Percentiles rank a stretch among this genome's conserved stretches.
phyloP scores from a whole-genome alignment of 92 coral and sea anemone species.

The Phenganax marumi region DNA sequence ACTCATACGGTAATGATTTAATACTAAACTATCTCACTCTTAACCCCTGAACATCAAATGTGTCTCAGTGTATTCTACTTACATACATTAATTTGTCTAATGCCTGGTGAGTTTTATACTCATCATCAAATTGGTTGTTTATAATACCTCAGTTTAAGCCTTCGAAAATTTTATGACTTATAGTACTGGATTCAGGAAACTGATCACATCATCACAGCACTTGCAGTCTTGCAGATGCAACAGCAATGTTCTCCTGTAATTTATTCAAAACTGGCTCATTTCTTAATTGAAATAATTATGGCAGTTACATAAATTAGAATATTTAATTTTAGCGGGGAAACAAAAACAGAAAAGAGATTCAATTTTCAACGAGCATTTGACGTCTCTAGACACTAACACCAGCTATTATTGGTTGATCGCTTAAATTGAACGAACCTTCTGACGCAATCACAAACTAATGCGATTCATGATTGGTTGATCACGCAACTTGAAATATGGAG shows the following conservation, averaged over 20 bases:
- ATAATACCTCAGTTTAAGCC: too few relatives aligned
- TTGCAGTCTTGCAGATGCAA: too few relatives aligned
- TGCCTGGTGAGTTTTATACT: too few relatives aligned
- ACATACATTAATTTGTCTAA: too few relatives aligned
- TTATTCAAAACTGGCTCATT: not conserved
- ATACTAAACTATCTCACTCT: not conserved
- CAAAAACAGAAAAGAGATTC: not conserved
- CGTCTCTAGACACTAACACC: not conserved
- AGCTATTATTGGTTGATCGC: slow-evolving; percentile 69
- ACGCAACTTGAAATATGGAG: slow-evolving; percentile 18
- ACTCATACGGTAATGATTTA: not conserved
- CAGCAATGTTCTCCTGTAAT: too few relatives aligned
- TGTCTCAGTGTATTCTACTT: too few relatives aligned
- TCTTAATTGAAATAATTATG: too few relatives aligned
- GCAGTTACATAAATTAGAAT: not conserved
- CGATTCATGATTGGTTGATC: not conserved
- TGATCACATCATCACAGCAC: too few relatives aligned
- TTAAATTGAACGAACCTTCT: slow-evolving; percentile 57
- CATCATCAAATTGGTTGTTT: too few relatives aligned
- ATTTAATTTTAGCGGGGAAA: slow-evolving; percentile 34
- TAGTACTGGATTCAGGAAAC: too few relatives aligned
- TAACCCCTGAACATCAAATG: too few relatives aligned
- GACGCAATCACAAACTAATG: slow-evolving; percentile 66
- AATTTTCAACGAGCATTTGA: slow-evolving; percentile 33
- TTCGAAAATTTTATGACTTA: too few relatives aligned